These are phyloP conservation scores for Triplophysa dalaica DNA, from an alignment of 2,113 vertebrate genomes.

Conservation along the genomic window DNA sequence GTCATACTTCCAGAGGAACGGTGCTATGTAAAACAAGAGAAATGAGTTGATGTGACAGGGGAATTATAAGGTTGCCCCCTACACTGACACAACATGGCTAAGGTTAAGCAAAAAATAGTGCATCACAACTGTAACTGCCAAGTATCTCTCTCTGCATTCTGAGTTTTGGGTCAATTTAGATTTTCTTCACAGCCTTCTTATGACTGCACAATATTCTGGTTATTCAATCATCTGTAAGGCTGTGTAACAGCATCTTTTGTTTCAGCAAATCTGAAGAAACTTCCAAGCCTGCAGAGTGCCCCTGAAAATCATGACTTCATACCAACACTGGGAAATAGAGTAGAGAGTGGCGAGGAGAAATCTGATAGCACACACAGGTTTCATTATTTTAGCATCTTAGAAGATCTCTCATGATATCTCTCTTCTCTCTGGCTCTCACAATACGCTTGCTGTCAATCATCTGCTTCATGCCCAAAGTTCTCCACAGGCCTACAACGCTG, in stretches of 20 bases:
- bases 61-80: neutral
- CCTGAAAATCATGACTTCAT: conserved; percentile 30
- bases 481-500: conserved; percentile 9
- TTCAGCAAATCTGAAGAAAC: neutral
- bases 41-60: neutral
- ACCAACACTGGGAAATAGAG: neutral
- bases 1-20: neutral
- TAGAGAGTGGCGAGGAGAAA: neutral
- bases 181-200: neutral
- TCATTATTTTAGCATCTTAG: conserved; percentile 10
- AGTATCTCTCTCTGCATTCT: neutral
- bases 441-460: conserved; percentile 31
- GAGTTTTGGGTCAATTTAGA: neutral
- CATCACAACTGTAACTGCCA: neutral
- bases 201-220: conserved; percentile 9
- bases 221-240: conserved; percentile 12
- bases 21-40: conserved; percentile 27
- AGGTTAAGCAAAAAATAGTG: neutral
- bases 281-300: neutral
- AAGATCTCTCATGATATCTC: conserved; percentile 25
- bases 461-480: neutral
- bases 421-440: conserved; percentile 24
- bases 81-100: neutral
- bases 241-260: conserved; percentile 17
- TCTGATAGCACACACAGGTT: conserved; percentile 23